A percentile compares a stretch with the other conserved stretches of the same genome.
Evolutionary conservation across 2,888 invertebrate genomes (phyloP).

Genomic region (Ophonus ardosiacus): DNA sequence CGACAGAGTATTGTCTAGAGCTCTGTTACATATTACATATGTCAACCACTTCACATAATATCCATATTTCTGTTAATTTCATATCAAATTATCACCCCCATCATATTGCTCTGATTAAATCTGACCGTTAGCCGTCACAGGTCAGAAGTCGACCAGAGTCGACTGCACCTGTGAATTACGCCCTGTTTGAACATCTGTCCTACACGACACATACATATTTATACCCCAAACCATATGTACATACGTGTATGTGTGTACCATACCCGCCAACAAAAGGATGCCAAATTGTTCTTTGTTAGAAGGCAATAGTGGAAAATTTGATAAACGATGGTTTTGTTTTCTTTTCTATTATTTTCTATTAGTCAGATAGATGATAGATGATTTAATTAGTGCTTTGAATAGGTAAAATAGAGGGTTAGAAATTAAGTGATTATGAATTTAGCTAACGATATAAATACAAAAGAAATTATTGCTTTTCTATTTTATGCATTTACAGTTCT

Average conservation of each 20-base stretch:
- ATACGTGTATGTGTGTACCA: not conserved
- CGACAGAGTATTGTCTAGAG: too few relatives aligned
- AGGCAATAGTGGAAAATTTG: constrained; percentile 26
- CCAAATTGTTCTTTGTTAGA: constrained; percentile 2
- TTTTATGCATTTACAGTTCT: too few relatives aligned
- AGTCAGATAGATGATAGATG: not conserved
- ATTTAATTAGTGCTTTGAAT: not conserved
- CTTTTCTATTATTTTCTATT: constrained; percentile 31
- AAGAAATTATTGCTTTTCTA: too few relatives aligned
- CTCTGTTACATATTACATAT: too few relatives aligned
- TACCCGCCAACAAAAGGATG: constrained; percentile 30
- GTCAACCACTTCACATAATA: not conserved
- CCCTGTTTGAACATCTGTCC: not conserved
- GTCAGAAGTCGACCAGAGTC: constrained; percentile 4
- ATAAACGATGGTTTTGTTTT: constrained; percentile 37
- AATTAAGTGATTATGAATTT: too few relatives aligned
- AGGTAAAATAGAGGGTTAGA: not conserved
- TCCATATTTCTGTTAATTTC: not conserved
- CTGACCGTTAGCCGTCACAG: constrained; percentile 35
- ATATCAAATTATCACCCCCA: not conserved
- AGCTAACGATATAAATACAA: too few relatives aligned
- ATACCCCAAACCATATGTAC: not conserved
- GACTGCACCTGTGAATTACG: not conserved
- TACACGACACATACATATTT: not conserved
- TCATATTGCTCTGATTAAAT: constrained; percentile 20